Evolutionary conservation across 1,140 invertebrate genomes (phyloP).

Genomic region (Apis dorsata): DNA sequence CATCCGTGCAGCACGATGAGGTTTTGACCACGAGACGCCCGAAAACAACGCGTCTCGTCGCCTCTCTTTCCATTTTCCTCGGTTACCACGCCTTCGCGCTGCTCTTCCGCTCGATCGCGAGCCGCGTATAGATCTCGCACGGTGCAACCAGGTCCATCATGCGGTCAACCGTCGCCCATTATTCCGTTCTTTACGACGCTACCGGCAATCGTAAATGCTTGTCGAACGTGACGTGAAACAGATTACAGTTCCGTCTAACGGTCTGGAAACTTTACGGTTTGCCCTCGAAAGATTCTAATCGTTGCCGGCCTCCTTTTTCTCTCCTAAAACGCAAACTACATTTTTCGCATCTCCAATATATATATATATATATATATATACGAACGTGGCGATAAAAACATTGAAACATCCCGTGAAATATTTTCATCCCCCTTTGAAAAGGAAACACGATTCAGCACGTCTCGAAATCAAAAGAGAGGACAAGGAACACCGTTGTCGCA

Average conservation of each 20-base stretch:
- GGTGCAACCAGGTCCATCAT: conserved; percentile 14
- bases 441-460: not conserved
- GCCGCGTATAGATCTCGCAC: not conserved
- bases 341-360: no score
- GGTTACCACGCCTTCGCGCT: not conserved
- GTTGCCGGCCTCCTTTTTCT: not conserved
- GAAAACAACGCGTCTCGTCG: no score
- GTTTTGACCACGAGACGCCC: no score
- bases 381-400: not conserved
- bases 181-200: conserved; percentile 22
- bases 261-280: conserved; percentile 22
- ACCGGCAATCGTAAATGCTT: conserved; percentile 21
- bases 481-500: conserved; percentile 14
- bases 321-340: no score
- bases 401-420: not conserved
- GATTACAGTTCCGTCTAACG: conserved; percentile 21
- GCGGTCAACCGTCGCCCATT: conserved; percentile 23
- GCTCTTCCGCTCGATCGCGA: not conserved
- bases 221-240: conserved; percentile 22
- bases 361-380: no score
- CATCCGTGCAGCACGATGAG: no score
- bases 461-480: conserved; percentile 12
- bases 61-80: not conserved
- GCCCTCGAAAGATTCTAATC: conserved; percentile 3
- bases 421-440: not conserved